phyloP scores from a whole-genome alignment of 2,888 invertebrate species.

The Ctenicera cuprea region DNA sequence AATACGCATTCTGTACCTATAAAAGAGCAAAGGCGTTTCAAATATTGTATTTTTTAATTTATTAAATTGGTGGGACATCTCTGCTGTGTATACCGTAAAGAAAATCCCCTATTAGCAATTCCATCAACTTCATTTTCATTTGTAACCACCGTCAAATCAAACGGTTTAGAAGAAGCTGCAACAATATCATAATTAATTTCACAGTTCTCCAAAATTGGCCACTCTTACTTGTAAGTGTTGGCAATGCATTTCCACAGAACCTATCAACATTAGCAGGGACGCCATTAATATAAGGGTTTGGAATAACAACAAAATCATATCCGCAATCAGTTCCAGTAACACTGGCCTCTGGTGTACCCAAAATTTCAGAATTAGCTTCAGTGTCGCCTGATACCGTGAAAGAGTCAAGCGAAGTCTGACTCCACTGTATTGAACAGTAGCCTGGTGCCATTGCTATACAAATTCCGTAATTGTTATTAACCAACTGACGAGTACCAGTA shows the following conservation, averaged over 20 bases:
- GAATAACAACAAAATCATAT: conserved; percentile 85
- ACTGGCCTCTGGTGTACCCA: conserved; percentile 65
- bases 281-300: conserved; percentile 76
- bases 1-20: no score
- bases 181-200: conserved; percentile 48
- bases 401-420: conserved; percentile 74
- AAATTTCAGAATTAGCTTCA: conserved; percentile 75
- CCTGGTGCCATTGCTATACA: conserved; percentile 83
- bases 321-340: conserved; percentile 78
- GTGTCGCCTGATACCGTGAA: conserved; percentile 85
- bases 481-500: conserved; percentile 80
- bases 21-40: no score
- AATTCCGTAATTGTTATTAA: conserved; percentile 82
- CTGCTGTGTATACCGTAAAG: conserved; percentile 80
- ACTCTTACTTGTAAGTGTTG: conserved; percentile 79
- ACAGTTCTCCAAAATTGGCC: background rate
- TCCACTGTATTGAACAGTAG: conserved; percentile 83
- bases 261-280: conserved; percentile 77
- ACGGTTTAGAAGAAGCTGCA: conserved; percentile 81
- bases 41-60: no score
- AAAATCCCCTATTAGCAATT: conserved; percentile 86
- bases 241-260: conserved; percentile 85
- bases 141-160: conserved; percentile 84
- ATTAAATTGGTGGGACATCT: conserved; percentile 72
- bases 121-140: conserved; percentile 73